These are phyloP conservation scores for Saccostrea cuccullata DNA, from an alignment of 1,140 invertebrate species.

Conservation along the genomic window DNA sequence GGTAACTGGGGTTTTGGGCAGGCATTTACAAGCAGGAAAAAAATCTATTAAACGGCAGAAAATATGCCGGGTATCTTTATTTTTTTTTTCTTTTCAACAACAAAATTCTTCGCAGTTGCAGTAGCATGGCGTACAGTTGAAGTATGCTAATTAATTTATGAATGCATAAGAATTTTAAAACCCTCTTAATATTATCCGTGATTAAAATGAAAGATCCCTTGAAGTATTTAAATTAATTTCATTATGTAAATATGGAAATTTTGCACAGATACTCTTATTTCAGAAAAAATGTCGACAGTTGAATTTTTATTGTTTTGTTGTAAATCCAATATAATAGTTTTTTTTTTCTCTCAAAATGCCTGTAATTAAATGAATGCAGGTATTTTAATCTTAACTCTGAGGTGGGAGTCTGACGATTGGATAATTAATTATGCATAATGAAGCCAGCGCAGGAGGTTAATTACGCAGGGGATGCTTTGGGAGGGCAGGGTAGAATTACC, in stretches of 20 bases:
- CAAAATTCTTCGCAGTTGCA: background rate
- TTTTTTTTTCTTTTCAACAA: background rate
- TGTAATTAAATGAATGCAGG: too few relatives aligned
- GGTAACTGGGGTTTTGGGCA: conserved; percentile 13
- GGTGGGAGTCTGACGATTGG: too few relatives aligned
- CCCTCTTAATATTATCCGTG: conserved; percentile 15
- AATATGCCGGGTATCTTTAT: conserved; percentile 11
- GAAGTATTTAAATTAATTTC: conserved; percentile 5
- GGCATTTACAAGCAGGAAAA: conserved; percentile 2
- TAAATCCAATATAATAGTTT: too few relatives aligned
- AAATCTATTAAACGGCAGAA: conserved; percentile 12
- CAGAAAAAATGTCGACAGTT: background rate
- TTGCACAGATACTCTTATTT: background rate
- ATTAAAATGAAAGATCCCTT: conserved; percentile 5
- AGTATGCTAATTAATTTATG: conserved; percentile 18
- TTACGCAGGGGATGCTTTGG: too few relatives aligned
- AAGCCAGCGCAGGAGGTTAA: too few relatives aligned
- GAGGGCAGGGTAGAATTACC: too few relatives aligned
- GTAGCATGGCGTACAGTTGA: background rate
- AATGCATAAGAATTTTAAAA: background rate
- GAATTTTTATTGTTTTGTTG: background rate
- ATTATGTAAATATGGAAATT: background rate
- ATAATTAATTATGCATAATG: too few relatives aligned
- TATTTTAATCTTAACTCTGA: too few relatives aligned
- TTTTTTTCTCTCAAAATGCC: too few relatives aligned